Percentiles rank a stretch among this genome's conserved stretches.
Conservation (phyloP, 1,140 invertebrate genomes). For the Musca domestica region DNA sequence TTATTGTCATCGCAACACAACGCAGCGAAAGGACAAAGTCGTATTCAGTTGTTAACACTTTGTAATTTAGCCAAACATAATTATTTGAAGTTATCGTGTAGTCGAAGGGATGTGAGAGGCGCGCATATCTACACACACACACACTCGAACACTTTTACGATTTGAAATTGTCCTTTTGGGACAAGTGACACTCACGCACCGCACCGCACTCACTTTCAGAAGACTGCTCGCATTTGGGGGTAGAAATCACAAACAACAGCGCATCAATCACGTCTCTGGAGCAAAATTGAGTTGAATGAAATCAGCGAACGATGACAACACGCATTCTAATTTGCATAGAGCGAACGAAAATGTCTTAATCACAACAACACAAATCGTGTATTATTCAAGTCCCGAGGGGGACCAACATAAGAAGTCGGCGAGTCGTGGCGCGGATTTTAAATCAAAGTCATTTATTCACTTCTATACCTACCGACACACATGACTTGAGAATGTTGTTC, state of each 20-base stretch:
- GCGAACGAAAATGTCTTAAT: conserved; percentile 1
- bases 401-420: too few species aligned
- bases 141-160: background rate
- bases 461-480: too few species aligned
- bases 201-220: background rate
- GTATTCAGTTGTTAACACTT: conserved; percentile 10
- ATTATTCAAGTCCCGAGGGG: too few species aligned
- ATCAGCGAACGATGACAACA: conserved; percentile 7
- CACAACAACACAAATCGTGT: background rate
- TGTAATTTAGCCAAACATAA: conserved; percentile 11
- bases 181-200: background rate
- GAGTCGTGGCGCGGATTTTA: too few species aligned
- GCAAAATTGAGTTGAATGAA: background rate
- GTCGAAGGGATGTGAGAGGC: background rate
- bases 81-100: background rate
- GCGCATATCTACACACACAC: too few species aligned
- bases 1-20: too few species aligned
- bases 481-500: too few species aligned
- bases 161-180: conserved; percentile 7
- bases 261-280: conserved; percentile 14
- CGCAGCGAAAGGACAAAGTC: too few species aligned
- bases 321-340: conserved; percentile 11
- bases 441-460: too few species aligned
- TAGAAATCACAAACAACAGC: background rate
- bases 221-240: too few species aligned